These are phyloP conservation scores for Halcyon malimbica DNA, from an alignment of 2,113 vertebrate genomes.

Conservation along the genomic window DNA sequence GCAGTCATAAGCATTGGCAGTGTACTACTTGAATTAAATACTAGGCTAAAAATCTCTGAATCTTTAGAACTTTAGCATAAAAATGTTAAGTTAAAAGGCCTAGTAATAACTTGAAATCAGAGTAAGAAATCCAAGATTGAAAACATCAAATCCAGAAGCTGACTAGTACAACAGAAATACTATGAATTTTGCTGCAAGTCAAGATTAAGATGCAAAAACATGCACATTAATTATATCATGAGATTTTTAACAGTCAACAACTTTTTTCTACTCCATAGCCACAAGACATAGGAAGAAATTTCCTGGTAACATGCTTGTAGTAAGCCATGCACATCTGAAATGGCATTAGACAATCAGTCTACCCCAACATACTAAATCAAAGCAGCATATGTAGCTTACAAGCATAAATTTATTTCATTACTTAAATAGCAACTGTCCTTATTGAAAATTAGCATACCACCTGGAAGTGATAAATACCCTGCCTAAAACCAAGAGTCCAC, in stretches of 20 bases:
- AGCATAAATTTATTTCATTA: neutral
- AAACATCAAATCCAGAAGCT: neutral
- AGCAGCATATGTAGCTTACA: neutral
- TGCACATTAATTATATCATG: neutral
- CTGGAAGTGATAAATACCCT: neutral
- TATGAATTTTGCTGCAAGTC: neutral
- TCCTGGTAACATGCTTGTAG: neutral
- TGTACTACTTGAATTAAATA: neutral
- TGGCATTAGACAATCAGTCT: neutral
- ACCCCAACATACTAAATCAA: neutral
- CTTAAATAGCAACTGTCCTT: neutral
- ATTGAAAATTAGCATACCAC: neutral
- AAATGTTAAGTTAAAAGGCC: neutral
- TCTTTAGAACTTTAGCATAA: neutral
- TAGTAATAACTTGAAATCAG: neutral
- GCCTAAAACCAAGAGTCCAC: neutral
- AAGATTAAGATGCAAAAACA: neutral
- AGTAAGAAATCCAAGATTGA: neutral
- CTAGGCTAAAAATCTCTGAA: neutral
- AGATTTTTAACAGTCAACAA: neutral
- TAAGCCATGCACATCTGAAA: neutral
- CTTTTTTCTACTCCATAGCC: neutral
- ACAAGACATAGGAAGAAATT: neutral
- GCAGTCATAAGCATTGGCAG: neutral
- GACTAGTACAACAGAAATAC: neutral